These are phyloP conservation scores for Tetraodon nigroviridis DNA, from an alignment of 2,113 vertebrate species.

Conservation along the genomic window DNA sequence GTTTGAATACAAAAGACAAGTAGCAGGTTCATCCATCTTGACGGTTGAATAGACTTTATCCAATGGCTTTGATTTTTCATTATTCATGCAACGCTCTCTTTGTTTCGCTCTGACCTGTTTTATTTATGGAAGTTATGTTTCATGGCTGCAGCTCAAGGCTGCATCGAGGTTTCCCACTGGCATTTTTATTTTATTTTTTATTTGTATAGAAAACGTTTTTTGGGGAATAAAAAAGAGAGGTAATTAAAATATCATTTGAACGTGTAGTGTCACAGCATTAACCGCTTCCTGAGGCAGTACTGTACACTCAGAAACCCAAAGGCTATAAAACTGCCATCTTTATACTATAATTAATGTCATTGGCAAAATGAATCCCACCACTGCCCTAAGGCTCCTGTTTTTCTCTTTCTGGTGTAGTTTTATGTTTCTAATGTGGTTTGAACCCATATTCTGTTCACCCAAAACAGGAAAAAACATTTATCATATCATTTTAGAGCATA, in stretches of 20 bases:
- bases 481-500: slow-evolving; percentile 51
- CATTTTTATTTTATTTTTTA: background rate
- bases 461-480: slow-evolving; percentile 56
- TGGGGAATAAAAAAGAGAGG: too few species aligned
- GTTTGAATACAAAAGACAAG: background rate
- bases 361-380: slow-evolving; percentile 55
- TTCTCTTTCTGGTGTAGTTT: slow-evolving; percentile 41
- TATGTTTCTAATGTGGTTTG: slow-evolving; percentile 55
- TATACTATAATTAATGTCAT: slow-evolving; percentile 55
- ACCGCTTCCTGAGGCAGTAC: background rate
- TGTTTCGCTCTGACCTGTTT: slow-evolving; percentile 50
- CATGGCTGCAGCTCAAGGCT: slow-evolving; percentile 27
- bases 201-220: background rate
- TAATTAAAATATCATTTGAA: too few species aligned
- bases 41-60: slow-evolving; percentile 46
- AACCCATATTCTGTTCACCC: slow-evolving; percentile 45
- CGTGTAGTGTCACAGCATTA: too few species aligned
- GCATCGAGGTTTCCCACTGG: slow-evolving; percentile 8
- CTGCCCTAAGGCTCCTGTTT: slow-evolving; percentile 39
- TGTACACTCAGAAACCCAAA: background rate
- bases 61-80: slow-evolving; percentile 59
- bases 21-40: slow-evolving; percentile 10
- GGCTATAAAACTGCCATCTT: slow-evolving; percentile 28
- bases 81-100: slow-evolving; percentile 62
- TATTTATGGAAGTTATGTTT: slow-evolving; percentile 58